Percentiles rank a stretch among this genome's conserved stretches.
Evolutionary conservation across 2,888 invertebrate genomes (phyloP).

Genomic region (Neoascia interrupta): DNA sequence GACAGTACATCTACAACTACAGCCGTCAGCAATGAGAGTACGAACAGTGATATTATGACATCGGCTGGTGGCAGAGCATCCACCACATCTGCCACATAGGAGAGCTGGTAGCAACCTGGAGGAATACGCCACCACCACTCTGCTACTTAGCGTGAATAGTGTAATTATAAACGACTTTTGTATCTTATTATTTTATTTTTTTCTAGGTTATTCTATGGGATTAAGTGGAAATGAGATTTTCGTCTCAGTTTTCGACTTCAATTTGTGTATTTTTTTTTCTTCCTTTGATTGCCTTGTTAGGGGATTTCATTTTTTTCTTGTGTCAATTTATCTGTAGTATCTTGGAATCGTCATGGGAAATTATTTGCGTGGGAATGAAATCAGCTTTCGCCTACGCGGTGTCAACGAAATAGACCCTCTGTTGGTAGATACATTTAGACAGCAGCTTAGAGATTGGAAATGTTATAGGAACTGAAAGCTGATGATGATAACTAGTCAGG

Average conservation of each 20-base stretch:
- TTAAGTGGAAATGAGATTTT: conserved; percentile 47
- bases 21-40: conserved; percentile 55
- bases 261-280: too few species aligned
- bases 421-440: too few species aligned
- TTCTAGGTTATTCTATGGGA: conserved; percentile 32
- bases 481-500: too few species aligned
- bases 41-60: conserved; percentile 39
- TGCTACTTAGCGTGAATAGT: conserved; percentile 56
- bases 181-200: neutral
- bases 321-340: too few species aligned
- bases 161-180: conserved; percentile 52
- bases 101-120: conserved; percentile 46
- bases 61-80: conserved; percentile 11
- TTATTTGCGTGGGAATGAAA: too few species aligned
- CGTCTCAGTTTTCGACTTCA: conserved; percentile 28
- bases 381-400: too few species aligned
- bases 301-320: neutral
- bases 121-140: too few species aligned
- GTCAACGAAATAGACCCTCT: too few species aligned
- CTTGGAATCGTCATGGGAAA: neutral
- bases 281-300: neutral
- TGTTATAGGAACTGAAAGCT: too few species aligned
- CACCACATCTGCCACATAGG: conserved; percentile 71
- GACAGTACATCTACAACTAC: conserved; percentile 67
- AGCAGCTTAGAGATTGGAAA: too few species aligned